A percentile compares a stretch with the other conserved stretches of the same genome.
Conservation (phyloP, 1,140 invertebrate species). For the Sycophaga agraensis region DNA sequence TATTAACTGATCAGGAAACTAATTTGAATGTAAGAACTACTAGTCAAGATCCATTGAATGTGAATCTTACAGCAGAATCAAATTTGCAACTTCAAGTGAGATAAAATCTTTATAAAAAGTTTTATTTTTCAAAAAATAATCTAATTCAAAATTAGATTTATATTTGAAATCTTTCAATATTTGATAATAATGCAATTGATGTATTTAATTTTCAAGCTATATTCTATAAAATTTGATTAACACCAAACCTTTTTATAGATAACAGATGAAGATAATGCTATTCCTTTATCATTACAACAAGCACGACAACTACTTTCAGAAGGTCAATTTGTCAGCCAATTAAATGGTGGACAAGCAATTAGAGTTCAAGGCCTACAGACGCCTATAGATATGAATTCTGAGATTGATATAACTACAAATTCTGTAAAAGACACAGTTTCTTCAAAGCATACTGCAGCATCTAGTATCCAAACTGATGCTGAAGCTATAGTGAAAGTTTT, state of each 20-base stretch:
- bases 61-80: constrained; percentile 42
- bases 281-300: constrained; percentile 69
- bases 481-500: constrained; percentile 46
- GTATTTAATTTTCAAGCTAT: too few species aligned
- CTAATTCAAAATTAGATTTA: neutral
- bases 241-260: constrained; percentile 51
- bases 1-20: constrained; percentile 33
- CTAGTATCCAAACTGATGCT: constrained; percentile 38
- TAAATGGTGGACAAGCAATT: constrained; percentile 50
- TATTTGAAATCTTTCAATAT: too few species aligned
- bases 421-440: neutral
- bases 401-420: neutral
- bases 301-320: constrained; percentile 60
- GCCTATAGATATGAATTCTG: neutral
- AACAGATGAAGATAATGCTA: constrained; percentile 67
- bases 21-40: constrained; percentile 31
- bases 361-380: constrained; percentile 38
- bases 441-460: constrained; percentile 14
- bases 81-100: constrained; percentile 51
- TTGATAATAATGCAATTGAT: too few species aligned
- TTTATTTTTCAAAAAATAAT: neutral
- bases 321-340: constrained; percentile 56
- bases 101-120: neutral
- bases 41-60: constrained; percentile 35
- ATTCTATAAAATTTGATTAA: neutral